phyloP scores from a whole-genome alignment of 2,797 vertebrate genomes.

The Poeciliopsis gracilis region DNA sequence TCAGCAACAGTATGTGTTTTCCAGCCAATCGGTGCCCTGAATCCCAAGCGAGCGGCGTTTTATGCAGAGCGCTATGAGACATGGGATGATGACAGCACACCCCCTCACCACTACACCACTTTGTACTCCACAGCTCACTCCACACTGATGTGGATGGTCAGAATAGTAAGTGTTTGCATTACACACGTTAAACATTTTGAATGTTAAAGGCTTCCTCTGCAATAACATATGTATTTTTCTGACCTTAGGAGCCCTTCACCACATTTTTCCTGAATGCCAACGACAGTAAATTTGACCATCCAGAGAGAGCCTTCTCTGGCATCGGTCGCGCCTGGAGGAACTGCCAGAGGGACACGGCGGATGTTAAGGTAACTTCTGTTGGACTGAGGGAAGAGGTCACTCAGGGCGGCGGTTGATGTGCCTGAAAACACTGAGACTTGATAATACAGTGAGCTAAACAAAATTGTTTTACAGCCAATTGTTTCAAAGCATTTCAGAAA shows the following conservation, averaged over 20 bases:
- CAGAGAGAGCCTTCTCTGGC: slow-evolving; percentile 94
- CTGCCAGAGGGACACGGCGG: slow-evolving; percentile 97
- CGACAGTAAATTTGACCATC: slow-evolving; percentile 94
- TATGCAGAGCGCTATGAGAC: slow-evolving; percentile 96
- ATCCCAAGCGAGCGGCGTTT: slow-evolving; percentile 97
- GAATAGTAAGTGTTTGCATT: slow-evolving; percentile 87
- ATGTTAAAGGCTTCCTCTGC: not conserved
- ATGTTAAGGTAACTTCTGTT: slow-evolving; percentile 87
- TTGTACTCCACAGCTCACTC: slow-evolving; percentile 94
- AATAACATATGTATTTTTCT: not conserved
- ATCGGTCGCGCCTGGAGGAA: slow-evolving; percentile 95
- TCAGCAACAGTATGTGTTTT: slow-evolving; percentile 3
- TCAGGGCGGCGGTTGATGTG: not conserved
- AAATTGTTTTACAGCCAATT: not conserved
- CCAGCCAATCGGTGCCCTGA: slow-evolving; percentile 96
- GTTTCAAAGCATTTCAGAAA: not conserved
- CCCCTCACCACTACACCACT: slow-evolving; percentile 93
- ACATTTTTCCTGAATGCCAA: slow-evolving; percentile 98
- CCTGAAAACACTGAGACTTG: not conserved
- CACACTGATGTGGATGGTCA: slow-evolving; percentile 94
- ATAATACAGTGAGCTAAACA: not conserved
- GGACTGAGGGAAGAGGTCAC: not conserved
- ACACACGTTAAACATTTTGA: slow-evolving; percentile 2
- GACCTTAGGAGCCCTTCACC: slow-evolving; percentile 92
- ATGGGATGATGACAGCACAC: slow-evolving; percentile 93